A percentile compares a stretch with the other conserved stretches of the same genome.
phyloP scores from a whole-genome alignment of 1,140 invertebrate species.

The Rhagoletis pomonella region DNA sequence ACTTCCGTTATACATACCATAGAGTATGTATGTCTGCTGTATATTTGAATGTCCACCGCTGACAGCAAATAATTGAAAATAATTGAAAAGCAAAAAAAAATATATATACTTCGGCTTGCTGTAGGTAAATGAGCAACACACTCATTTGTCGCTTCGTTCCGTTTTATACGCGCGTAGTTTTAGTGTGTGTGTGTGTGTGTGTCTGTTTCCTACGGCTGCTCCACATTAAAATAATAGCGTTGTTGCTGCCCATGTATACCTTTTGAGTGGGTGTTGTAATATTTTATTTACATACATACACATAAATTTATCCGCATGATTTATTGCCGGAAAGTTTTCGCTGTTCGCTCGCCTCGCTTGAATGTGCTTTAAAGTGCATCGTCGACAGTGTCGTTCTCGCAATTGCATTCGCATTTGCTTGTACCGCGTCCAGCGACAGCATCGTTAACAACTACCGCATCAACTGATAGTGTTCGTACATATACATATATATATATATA shows the following conservation, averaged over 20 bases:
- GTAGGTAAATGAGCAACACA: neutral
- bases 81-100: neutral
- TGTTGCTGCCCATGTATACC: neutral
- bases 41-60: neutral
- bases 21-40: too few relatives aligned
- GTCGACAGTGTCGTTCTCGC: neutral
- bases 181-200: neutral
- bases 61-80: neutral
- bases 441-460: neutral
- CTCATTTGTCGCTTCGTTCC: neutral
- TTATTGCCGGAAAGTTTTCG: conserved; percentile 40
- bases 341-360: neutral
- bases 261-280: conserved; percentile 11
- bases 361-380: neutral
- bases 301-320: neutral
- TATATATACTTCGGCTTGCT: neutral
- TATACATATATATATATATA: neutral
- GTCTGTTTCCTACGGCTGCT: neutral
- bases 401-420: neutral
- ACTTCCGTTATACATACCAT: too few relatives aligned
- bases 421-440: neutral
- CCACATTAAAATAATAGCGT: neutral
- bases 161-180: neutral
- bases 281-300: neutral
- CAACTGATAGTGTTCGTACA: neutral